Base-by-base conservation (phyloP, 2,797 vertebrate species). In the Lepus townsendii region DNA sequence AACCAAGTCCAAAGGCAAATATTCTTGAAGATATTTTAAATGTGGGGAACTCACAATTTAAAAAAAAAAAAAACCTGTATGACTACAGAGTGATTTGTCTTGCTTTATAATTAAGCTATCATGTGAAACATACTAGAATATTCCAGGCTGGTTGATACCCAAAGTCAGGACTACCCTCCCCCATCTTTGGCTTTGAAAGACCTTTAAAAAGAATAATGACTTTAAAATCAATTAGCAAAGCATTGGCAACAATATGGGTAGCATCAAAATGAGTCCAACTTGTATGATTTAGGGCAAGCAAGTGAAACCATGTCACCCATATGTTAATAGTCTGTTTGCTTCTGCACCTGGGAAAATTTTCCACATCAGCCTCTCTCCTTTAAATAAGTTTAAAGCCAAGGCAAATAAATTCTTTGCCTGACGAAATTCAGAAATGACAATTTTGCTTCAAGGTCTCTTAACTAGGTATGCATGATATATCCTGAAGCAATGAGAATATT, bases 371-470 rank as follows among this genome's bases (percentile, higher is more conserved):
- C 7, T 4, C 12, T 91, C 83, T 94, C 50, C 77, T 93, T 91
- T 52, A 66, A 35, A 57, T 30, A 91, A 93, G 63, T 90, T 90
- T 88, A 85, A 96, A 83, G 91, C 65, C 95, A 97, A 95, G 30
- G 78, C n/a, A 94, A 93, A 95, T 83, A 84, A 20, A 54, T 32
- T 42, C 20, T 77, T 90, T 77, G 73, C 69, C 42, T 76, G 87
- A 95, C 95, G 73, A 96, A 95, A 95, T 94, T 95, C 85, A 92
- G 84, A 93, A 96, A 92, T 88, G 92, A 89, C 57, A 94, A 88
- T 92, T 95, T 92, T 87, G 78, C 94, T 90, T 73, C 75, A 92
- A 96, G 90, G 57, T 94, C 93, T 95, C 90, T 71, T 96, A 94
- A 96, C 87, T 94, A 92, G 94, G 92, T 93, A 90, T 90, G 94